Evolutionary conservation across 1,140 invertebrate species (phyloP), one percentile per base, ranked within the genome.

Genomic region (Dermatophagoides farinae): DNA sequence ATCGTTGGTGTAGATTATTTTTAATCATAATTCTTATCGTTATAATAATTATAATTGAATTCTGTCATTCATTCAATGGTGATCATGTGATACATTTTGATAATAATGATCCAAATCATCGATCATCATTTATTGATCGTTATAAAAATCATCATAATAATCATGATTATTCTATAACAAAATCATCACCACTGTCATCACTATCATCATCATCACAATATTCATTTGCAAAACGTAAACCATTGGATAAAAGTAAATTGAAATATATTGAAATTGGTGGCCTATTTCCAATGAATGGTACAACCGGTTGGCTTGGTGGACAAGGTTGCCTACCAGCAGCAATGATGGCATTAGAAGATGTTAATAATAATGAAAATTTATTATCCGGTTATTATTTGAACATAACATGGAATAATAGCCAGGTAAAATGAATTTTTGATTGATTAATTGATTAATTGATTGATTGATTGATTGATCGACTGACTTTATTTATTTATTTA

Each of bases 331-430:
- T 87, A 79, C 91, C 91, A 47, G 92, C 95, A 20, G 92, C 92
- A 50, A 79, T 85, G 71, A 80, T 98, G 72, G 95, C 95, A 11
- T 77, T 98, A 63, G 83, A 89, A 65, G 92, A 97, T 77, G 90
- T 98, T 49, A 99, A 99, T 77, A 82, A 80, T 37, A 77, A 82
- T 64, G 79, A 79, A 52, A 85, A 95, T 75, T 77, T 99, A 65
- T 75, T 99, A 61, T 84, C 86, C 40, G 90, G 90, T 37, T 98
- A 95, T 71, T 80, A 80, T 57, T 77, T 99, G 38, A 82, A 83
- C 68, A 78, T 98, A 65, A 86, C 92, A 71, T 90, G 86, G 74
- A 93, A 96, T 73, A 93, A 98, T 70, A 97, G 91, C 72, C 86
- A 97, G 82, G 93, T 97, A 77, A 78, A 41, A 25, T 44, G 1